Evolutionary conservation across 2,113 vertebrate genomes (phyloP).

Genomic region (Hypocryptadius cinnamomeus): DNA sequence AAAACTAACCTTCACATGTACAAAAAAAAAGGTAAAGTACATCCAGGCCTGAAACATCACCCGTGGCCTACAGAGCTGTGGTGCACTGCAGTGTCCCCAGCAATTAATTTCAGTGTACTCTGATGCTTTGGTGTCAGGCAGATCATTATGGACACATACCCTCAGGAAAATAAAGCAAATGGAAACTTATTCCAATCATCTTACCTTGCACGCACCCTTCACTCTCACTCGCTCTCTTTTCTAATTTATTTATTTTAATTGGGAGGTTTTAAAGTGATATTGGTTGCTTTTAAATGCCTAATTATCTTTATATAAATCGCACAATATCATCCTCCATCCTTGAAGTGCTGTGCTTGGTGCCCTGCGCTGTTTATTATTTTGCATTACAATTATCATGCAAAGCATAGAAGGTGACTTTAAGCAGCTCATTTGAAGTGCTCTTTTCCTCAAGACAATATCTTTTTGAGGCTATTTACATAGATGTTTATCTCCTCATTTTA

Average conservation of each 20-base stretch:
- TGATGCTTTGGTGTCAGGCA: slow-evolving; percentile 21
- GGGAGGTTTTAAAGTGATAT: slow-evolving; percentile 58
- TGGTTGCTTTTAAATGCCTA: slow-evolving; percentile 65
- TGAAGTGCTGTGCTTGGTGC: slow-evolving; percentile 21
- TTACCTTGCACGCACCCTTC: neutral
- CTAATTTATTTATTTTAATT: slow-evolving; percentile 42
- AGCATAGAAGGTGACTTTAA: slow-evolving; percentile 71
- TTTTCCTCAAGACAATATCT: slow-evolving; percentile 56
- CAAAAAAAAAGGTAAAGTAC: neutral
- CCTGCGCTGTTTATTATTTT: slow-evolving; percentile 65
- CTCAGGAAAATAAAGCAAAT: slow-evolving; percentile 17
- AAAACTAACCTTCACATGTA: neutral
- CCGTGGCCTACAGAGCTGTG: neutral
- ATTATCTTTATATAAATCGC: slow-evolving; percentile 66
- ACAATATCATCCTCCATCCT: slow-evolving; percentile 54
- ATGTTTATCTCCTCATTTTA: slow-evolving; percentile 59
- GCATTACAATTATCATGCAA: slow-evolving; percentile 67
- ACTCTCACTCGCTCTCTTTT: neutral
- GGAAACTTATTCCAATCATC: slow-evolving; percentile 54
- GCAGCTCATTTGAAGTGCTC: slow-evolving; percentile 62
- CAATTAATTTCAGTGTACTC: neutral
- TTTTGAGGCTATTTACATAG: slow-evolving; percentile 66
- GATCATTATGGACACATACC: neutral
- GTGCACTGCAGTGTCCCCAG: neutral
- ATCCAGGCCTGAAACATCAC: neutral